Evolutionary conservation across 2,888 invertebrate genomes (phyloP), one percentile per base, ranked within the genome.

Genomic region (Neoaliturus tenellus): DNA sequence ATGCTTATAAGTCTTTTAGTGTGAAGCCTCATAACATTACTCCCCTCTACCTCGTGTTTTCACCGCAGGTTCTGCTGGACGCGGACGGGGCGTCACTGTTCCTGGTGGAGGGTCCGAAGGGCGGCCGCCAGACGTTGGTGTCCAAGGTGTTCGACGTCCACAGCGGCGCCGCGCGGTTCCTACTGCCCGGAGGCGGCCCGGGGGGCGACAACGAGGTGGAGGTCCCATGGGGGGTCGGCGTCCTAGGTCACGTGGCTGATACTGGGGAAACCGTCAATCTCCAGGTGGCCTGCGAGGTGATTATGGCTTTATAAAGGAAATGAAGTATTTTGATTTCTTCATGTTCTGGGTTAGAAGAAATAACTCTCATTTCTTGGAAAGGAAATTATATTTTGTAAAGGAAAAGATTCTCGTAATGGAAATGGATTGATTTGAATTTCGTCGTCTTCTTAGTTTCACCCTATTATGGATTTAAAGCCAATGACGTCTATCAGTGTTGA

Each of bases 141-240:
- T 92, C 92, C 10, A 92, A 92, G 88, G 90, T 91, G 82, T 92
- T 92, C 86, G 92, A 92, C 87, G 90, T 92, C 33, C 91, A 91
- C 87, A 90, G 91, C 82, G 92, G 92, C 1, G 91, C 91, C 0
- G 90, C 90, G 85, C 86, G 85, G 84, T 88, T 89, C 84, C 90
- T 91, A 62, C 87, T 91, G 35, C 91, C 91, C 3, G 89, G 90
- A 83, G 88, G 88, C 23, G 85, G 85, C 3, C 87, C 86, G 1
- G 73, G 85, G 20, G 89, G 89, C 14, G 90, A 90, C 85, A 91
- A 91, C 85, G 90, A 91, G 82, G 91, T 92, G 6, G 89, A 90
- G 85, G 89, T 91, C 20, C 91, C 92, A 2, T 92, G 92, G 92
- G 92, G 92, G 1, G 90, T 91, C 84, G 92, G 92, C 4, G 91